Base-by-base conservation (phyloP, 2,888 invertebrate genomes). In the Argyresthia goedartella region DNA sequence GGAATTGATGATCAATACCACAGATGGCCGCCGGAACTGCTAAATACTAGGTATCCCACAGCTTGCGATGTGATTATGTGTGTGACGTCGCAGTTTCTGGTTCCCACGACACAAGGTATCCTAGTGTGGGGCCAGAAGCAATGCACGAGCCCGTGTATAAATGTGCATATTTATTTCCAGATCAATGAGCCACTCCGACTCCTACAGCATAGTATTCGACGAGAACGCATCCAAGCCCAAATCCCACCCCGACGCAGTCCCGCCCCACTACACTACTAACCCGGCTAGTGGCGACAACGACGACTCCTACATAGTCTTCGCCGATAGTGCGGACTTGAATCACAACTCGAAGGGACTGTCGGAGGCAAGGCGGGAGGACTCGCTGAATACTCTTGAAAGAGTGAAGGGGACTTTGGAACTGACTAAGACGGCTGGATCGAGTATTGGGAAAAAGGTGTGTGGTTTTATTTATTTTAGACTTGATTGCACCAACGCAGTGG, bases 181-280 rank as follows among this genome's bases (percentile, higher is more conserved):
- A 60, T 86, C 87, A 0, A 65, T 72, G 41, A 87, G 87, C 56
- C 84, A 82, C 68, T 85, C 76, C 61, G 86, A 87, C 45, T 87
- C 87, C 0, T 73, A 81, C 64, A 84, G 81, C 60, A 80, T 87
- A 53, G 67, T 81, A 0, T 86, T 85, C 62, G 84, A 81, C 53
- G 79, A 81, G 15, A 69, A 78, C 55, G 71, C 69, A 0, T 63
- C 69, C 1, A 68, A 67, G 60, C 13, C 52, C 62, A 8, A 14
- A 56, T 8, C 52, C 50, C 42, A 35, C 16, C 8, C 41, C 45
- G 10, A 44, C 50, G n/a, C 48, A 41, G 48, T 44, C 44, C 55
- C 52, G 8, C 50, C 54, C 13, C 56, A 50, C 14, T 33, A 50
- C 0, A 43, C 54, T 33, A 49, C 46, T 11, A n/a, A 53, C 36